Conservation (phyloP, 2,113 vertebrate species). For the Sciurus niger region DNA sequence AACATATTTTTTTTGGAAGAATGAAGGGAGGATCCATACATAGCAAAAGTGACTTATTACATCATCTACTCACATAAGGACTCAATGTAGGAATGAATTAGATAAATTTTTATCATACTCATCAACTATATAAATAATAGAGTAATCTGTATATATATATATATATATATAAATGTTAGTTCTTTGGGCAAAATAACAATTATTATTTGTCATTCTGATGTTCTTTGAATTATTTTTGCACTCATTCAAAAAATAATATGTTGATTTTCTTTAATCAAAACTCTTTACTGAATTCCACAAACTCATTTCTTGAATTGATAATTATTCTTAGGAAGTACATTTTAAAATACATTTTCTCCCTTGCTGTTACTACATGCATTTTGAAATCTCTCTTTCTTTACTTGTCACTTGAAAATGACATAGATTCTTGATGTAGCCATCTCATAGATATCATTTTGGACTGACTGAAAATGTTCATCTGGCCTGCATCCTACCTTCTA, state of each 20-base stretch:
- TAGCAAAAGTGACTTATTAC: constrained; percentile 16
- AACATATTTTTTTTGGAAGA: constrained; percentile 1
- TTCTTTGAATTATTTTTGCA: constrained; percentile 23
- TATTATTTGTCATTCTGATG: background rate
- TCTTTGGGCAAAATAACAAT: background rate
- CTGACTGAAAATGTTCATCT: background rate
- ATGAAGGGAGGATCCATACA: background rate
- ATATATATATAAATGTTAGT: background rate
- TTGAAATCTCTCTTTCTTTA: constrained; percentile 20
- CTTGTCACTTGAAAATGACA: constrained; percentile 4
- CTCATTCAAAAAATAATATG: constrained; percentile 2
- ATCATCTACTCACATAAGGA: background rate
- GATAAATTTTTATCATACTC: constrained; percentile 14
- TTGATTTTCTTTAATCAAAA: background rate
- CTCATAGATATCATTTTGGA: background rate
- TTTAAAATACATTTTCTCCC: constrained; percentile 17
- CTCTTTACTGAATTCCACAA: background rate
- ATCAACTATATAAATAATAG: constrained; percentile 12
- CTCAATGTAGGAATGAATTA: background rate
- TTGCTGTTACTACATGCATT: background rate
- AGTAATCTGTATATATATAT: background rate
- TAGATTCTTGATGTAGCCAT: background rate
- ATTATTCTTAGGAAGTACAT: background rate
- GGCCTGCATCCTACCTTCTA: background rate
- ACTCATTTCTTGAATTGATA: background rate